Percentiles rank a stretch among this genome's conserved stretches.
These are phyloP conservation scores for Chelmon rostratus DNA, from an alignment of 2,797 vertebrate genomes.

Conservation along the genomic window DNA sequence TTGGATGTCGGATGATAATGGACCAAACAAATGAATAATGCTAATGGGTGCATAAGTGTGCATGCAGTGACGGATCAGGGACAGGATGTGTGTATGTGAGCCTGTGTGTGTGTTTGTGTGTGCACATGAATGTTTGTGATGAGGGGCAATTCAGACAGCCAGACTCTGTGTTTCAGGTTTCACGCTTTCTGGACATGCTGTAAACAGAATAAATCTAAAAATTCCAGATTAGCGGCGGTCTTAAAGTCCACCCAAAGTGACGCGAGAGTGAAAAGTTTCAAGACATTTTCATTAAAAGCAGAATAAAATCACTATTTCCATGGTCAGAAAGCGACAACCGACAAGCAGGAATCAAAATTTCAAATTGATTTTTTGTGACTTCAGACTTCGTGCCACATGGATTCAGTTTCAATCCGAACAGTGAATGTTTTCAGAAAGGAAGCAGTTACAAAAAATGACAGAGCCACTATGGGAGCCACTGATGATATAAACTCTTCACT, in stretches of 20 bases:
- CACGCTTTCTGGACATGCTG: constrained; percentile 62
- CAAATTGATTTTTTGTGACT: constrained; percentile 54
- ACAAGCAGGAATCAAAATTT: constrained; percentile 19
- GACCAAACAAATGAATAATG: constrained; percentile 53
- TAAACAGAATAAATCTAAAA: constrained; percentile 18
- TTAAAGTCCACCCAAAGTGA: background rate
- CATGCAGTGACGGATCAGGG: constrained; percentile 59
- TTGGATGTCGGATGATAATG: constrained; percentile 54
- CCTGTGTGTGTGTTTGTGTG: constrained; percentile 32
- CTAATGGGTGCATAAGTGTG: constrained; percentile 57
- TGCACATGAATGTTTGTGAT: constrained; percentile 66
- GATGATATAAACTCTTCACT: constrained; percentile 24
- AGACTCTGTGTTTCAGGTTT: constrained; percentile 43
- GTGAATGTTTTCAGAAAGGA: constrained; percentile 66
- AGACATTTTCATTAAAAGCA: constrained; percentile 4
- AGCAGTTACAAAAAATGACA: constrained; percentile 17
- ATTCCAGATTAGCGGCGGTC: background rate
- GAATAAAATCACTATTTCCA: constrained; percentile 28
- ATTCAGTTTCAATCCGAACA: constrained; percentile 61
- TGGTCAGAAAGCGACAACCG: constrained; percentile 53
- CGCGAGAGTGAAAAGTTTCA: constrained; percentile 2
- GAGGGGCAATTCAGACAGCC: constrained; percentile 27
- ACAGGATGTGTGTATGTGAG: constrained; percentile 43
- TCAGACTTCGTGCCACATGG: constrained; percentile 71
- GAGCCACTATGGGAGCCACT: constrained; percentile 30